Conservation (phyloP, 2,113 vertebrate genomes). For the Glaucomys volans region DNA sequence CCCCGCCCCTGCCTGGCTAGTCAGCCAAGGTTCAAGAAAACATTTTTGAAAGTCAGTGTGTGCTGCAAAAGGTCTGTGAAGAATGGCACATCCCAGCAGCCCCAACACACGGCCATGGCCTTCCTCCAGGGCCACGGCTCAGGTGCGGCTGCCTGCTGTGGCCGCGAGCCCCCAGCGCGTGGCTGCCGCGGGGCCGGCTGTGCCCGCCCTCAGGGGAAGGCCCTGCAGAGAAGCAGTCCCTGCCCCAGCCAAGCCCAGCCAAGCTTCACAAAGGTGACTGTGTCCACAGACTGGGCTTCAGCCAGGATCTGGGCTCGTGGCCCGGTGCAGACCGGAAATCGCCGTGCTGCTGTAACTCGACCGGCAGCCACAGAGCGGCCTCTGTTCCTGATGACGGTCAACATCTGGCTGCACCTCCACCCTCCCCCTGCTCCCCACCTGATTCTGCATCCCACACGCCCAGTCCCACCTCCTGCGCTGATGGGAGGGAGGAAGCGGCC, state of each 20-base stretch:
- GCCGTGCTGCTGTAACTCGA: background rate
- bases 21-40: no score
- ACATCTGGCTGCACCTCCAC: constrained; percentile 82
- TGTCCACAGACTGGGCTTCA: background rate
- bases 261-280: background rate
- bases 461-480: background rate
- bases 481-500: background rate
- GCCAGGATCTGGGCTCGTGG: background rate
- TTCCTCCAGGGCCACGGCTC: no score
- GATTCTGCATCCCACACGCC: constrained; percentile 35
- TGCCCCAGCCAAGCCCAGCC: background rate
- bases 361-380: constrained; percentile 82
- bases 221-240: background rate
- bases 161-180: no score
- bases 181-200: no score
- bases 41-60: no score
- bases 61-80: no score
- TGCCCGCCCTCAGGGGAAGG: background rate
- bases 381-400: constrained; percentile 84
- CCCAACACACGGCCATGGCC: no score
- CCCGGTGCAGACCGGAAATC: background rate
- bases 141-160: no score
- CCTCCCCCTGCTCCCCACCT: background rate
- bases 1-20: no score
- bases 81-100: no score